Conservation (phyloP, 1,140 invertebrate species). For the Leptinotarsa defecta region DNA sequence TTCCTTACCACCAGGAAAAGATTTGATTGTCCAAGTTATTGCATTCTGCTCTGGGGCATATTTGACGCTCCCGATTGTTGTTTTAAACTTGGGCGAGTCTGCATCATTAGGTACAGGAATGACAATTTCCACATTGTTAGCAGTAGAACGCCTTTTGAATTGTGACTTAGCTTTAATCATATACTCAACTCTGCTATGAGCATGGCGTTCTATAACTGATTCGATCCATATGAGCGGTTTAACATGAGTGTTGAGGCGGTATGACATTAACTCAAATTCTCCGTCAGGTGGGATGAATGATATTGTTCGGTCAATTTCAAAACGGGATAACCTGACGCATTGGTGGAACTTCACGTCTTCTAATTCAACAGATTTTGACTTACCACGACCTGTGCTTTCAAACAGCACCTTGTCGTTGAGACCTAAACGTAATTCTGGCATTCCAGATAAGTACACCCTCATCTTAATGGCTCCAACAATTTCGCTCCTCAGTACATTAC, state of each 20-base stretch:
- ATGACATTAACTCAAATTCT: constrained; percentile 99
- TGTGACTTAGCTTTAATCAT: constrained; percentile 99
- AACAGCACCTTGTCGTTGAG: constrained; percentile 99
- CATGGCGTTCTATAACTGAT: constrained; percentile 98
- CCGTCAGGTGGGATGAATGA: constrained; percentile 99
- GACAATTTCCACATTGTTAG: constrained; percentile 99
- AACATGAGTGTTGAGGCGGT: constrained; percentile 95
- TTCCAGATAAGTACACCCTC: constrained; percentile 98
- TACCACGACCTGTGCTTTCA: constrained; percentile 96
- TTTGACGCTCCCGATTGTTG: constrained; percentile 95
- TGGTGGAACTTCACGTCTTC: constrained; percentile 99
- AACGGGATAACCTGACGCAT: constrained; percentile 94
- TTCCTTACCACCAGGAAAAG: constrained; percentile 99
- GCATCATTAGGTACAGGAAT: constrained; percentile 98
- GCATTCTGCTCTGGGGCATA: constrained; percentile 98
- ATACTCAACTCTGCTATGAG: constrained; percentile 96
- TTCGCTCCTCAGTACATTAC: constrained; percentile 96
- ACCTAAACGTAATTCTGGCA: constrained; percentile 97
- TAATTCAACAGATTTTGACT: constrained; percentile 97
- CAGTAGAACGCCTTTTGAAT: constrained; percentile 96
- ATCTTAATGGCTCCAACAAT: constrained; percentile 99
- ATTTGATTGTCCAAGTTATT: constrained; percentile 99
- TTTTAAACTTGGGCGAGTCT: constrained; percentile 98
- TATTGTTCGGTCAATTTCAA: constrained; percentile 98
- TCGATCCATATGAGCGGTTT: constrained; percentile 99